Conservation (phyloP, 1,140 invertebrate genomes). For the Drosophila nasuta region DNA sequence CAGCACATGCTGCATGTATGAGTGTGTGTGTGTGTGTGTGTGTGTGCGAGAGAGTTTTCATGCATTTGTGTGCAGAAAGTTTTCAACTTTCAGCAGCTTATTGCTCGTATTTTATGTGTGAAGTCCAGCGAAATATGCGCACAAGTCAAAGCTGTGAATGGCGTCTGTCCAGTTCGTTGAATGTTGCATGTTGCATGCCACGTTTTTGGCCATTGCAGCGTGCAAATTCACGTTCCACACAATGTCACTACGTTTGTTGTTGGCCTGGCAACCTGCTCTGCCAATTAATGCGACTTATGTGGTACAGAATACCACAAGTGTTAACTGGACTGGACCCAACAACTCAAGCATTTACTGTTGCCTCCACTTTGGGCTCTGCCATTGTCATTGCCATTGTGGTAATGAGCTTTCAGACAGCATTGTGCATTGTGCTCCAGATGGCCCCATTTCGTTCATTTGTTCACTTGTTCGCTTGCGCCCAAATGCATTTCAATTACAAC, state of each 20-base stretch:
- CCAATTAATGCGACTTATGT: slow-evolving; percentile 64
- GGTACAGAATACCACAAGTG: slow-evolving; percentile 28
- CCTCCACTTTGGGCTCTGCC: too few species aligned
- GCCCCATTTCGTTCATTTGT: slow-evolving; percentile 43
- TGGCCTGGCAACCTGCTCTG: slow-evolving; percentile 23
- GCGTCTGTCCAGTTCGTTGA: slow-evolving; percentile 4
- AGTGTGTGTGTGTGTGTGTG: not conserved
- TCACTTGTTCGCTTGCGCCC: slow-evolving; percentile 49
- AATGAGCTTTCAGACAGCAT: slow-evolving; percentile 19
- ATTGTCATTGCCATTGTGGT: not conserved
- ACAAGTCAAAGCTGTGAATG: slow-evolving; percentile 2
- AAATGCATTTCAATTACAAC: slow-evolving; percentile 82
- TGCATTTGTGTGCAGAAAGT: slow-evolving; percentile 12
- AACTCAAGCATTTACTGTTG: slow-evolving; percentile 21
- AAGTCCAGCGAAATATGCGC: slow-evolving; percentile 18
- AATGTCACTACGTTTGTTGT: not conserved
- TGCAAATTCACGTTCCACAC: not conserved
- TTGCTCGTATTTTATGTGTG: slow-evolving; percentile 30
- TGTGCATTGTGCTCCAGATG: slow-evolving; percentile 34
- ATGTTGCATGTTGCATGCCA: not conserved
- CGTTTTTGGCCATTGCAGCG: not conserved
- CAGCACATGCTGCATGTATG: not conserved
- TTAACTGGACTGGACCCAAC: not conserved
- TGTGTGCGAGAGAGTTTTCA: not conserved
- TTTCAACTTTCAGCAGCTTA: slow-evolving; percentile 26